Base-by-base conservation (phyloP, 2,113 vertebrate genomes). In the Turdus rufiventris region DNA sequence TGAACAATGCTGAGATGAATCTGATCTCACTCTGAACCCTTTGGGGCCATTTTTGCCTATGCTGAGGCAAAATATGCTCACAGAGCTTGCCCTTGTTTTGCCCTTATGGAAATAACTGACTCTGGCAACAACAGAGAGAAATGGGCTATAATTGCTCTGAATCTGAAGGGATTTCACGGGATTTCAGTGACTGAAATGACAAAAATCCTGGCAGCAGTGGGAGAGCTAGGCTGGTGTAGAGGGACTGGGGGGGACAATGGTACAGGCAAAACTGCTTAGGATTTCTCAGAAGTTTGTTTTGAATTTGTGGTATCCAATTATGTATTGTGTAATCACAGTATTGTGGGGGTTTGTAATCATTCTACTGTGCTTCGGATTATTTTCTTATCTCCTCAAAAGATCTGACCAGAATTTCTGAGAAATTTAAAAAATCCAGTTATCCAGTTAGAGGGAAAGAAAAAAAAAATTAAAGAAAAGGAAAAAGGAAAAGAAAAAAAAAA, bases 381-480 rank as follows among this genome's bases (percentile, higher is more conserved):
- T 93, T 84, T 82, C 38, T 40, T 93, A 85, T 65, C 66, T 80
- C 48, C 53, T 79, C 54, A 62, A 89, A 70, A 91, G 96, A 83
- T 77, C 94, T 89, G 75, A 94, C 67, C 43, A 63, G 11, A 45
- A 90, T 80, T 91, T 95, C 78, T 91, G 42, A 96, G 83, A 94
- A 97, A 87, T 80, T 23, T 95, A 70, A 96, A 97, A 95, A 96
- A 95, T 88, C 80, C 76, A 95, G 91, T 87, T 86, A 89, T 85
- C 43, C 68, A 82, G 73, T 73, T 40, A 71, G 94, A 96, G 94
- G 89, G 85, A 91, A 84, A 88, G 81, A 6, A 20, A 57, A 60
- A n/a, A 26, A 42, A 20, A 54, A 70, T n/a, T 60, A 77, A 92
- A 88, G 78, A 12, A 36, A 45, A 23, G 8, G 28, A 21, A 42